Base-by-base conservation (phyloP, 2,113 vertebrate genomes). In the Anolis carolinensis region DNA sequence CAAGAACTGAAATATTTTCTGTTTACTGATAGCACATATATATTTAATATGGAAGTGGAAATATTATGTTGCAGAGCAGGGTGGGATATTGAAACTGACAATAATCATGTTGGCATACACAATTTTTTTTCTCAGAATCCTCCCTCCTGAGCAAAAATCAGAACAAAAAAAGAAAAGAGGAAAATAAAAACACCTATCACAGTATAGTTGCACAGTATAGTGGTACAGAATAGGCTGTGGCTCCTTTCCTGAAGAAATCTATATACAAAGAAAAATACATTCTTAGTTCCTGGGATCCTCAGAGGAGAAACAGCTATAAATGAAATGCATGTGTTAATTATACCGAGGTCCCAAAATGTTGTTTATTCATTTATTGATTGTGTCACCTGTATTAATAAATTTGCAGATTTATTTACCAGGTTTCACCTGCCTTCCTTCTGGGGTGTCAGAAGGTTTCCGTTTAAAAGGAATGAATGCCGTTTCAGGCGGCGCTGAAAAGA, bases 401-500 rank as follows among this genome's bases (percentile, higher is more conserved):
- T 30, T 78, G 65, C 34, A 48, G 88, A 86, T 75, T 92, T 90
- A 95, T 87, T 97, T 96, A 96, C 96, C 96, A 92, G 93, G 65
- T 89, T 94, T 94, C 91, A 93, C 91, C 87, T 87, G 87, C 13
- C 87, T 93, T 75, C 89, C 86, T 95, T 92, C 95, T 92, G 92
- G 87, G 72, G 70, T 89, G 85, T 90, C 87, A 93, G 94, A 94
- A 86, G 91, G 90, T 87, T 96, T 95, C 93, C 70, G 75, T 93
- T 95, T 96, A 89, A 90, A 92, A 93, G 92, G 82, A 88, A 62
- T 83, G 93, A 95, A 87, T 25, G 92, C 88, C 77, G 71, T 91
- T 95, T 95, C 94, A 79, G 92, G 94, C 86, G 94, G 93, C 94
- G 93, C 96, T 97, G 96, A 94, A 96, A 96, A 96, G 89, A 97